Percentiles rank a stretch among this genome's conserved stretches.
These are phyloP conservation scores for Oithona nana DNA, from an alignment of 2,888 invertebrate species.

Conservation along the genomic window DNA sequence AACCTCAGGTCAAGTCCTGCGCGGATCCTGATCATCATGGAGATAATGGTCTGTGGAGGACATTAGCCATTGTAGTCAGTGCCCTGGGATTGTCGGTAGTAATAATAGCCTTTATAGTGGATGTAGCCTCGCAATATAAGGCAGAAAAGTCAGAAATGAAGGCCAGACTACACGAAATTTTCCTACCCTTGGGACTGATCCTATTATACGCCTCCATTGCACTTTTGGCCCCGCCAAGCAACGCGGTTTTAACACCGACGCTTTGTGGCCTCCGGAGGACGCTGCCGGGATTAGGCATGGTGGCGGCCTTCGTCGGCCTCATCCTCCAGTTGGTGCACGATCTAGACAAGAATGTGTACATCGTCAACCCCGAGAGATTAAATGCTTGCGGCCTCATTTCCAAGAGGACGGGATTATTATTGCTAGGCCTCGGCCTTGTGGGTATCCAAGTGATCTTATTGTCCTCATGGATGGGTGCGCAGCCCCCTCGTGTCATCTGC, in stretches of 20 bases:
- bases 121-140: background rate
- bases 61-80: background rate
- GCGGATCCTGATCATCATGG: background rate
- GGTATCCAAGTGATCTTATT: background rate
- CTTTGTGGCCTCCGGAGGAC: conserved; percentile 1
- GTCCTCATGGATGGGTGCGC: background rate
- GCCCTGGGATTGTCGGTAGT: background rate
- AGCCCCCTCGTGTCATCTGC: background rate
- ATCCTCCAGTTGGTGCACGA: background rate
- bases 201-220: background rate
- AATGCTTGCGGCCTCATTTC: background rate
- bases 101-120: background rate
- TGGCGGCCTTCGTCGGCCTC: background rate
- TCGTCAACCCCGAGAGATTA: background rate
- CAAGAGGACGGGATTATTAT: background rate
- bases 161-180: background rate
- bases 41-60: background rate
- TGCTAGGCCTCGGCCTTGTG: background rate
- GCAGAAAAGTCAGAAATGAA: background rate
- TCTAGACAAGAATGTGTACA: background rate
- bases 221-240: background rate
- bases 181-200: background rate
- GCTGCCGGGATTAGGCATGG: background rate
- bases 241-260: background rate
- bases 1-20: background rate